These are phyloP conservation scores for Catostylus mosaicus DNA, from an alignment of 30 jellyfish, hydroid and myxozoan genomes.

Conservation along the genomic window DNA sequence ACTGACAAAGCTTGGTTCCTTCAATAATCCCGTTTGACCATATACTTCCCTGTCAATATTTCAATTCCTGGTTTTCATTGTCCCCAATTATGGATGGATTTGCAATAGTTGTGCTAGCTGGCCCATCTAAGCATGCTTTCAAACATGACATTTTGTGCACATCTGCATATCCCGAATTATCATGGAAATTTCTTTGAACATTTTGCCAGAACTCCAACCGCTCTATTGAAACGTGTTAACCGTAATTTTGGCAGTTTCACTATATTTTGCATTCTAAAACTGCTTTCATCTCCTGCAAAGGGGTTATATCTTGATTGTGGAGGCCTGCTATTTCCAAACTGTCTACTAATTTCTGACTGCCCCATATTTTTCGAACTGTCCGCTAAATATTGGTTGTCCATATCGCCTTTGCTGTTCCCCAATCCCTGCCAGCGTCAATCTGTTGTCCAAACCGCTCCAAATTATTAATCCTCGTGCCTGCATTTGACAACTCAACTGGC, in stretches of 20 bases:
- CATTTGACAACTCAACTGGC: no score
- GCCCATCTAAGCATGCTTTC: conserved; percentile 48
- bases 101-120: conserved; percentile 54
- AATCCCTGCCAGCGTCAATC: no score
- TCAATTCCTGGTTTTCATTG: conserved; percentile 36
- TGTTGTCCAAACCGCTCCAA: not conserved
- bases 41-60: conserved; percentile 13
- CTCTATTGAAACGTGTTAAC: conserved; percentile 33
- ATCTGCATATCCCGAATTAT: conserved; percentile 6
- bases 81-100: conserved; percentile 17
- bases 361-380: not conserved
- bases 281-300: conserved; percentile 6
- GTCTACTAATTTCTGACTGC: not conserved
- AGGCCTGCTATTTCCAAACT: not conserved
- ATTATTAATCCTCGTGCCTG: no score
- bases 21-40: conserved; percentile 19
- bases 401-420: not conserved
- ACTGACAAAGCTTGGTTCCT: conserved; percentile 24
- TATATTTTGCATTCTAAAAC: not conserved
- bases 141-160: conserved; percentile 40
- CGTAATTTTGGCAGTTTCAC: conserved; percentile 37
- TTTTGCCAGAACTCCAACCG: conserved; percentile 50
- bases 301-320: conserved; percentile 10
- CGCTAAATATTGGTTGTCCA: not conserved
- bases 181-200: conserved; percentile 21